Percentiles rank a stretch among this genome's conserved stretches.
Conservation (phyloP, 2,113 vertebrate species). For the Holacanthus passer region DNA sequence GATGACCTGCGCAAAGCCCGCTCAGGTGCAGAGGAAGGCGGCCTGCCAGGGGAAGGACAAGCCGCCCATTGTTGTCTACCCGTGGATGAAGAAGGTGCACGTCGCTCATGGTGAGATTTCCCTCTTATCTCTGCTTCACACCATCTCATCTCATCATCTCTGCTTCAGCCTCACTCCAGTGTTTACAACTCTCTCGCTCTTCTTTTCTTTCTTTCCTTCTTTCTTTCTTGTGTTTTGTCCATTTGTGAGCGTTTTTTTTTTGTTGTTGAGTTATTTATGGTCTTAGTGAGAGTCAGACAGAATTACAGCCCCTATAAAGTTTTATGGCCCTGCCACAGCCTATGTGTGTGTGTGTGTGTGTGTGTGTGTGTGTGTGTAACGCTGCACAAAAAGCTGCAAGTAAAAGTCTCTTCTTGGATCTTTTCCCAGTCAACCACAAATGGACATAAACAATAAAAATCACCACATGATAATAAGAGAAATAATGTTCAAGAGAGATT, state of each 20-base stretch:
- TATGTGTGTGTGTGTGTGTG: slow-evolving; percentile 22
- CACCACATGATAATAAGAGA: background rate
- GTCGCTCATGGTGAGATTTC: slow-evolving; percentile 71
- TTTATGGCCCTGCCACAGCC: slow-evolving; percentile 74
- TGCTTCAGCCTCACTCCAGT: background rate
- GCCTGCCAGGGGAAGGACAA: slow-evolving; percentile 72
- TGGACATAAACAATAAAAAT: background rate
- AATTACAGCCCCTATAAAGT: slow-evolving; percentile 82
- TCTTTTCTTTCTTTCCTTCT: background rate
- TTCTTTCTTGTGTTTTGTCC: slow-evolving; percentile 53
- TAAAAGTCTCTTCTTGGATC: slow-evolving; percentile 43
- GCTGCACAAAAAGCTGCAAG: slow-evolving; percentile 39
- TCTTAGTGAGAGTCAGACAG: slow-evolving; percentile 71
- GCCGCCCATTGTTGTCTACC: slow-evolving; percentile 80
- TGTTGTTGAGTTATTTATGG: slow-evolving; percentile 79
- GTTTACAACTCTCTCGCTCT: background rate
- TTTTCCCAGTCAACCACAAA: slow-evolving; percentile 22
- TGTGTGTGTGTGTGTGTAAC: slow-evolving; percentile 5
- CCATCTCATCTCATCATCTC: slow-evolving; percentile 8
- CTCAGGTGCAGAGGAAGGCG: slow-evolving; percentile 79
- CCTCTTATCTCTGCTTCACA: background rate
- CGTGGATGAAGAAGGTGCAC: slow-evolving; percentile 84
- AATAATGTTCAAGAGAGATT: background rate
- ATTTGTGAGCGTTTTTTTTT: slow-evolving; percentile 67
- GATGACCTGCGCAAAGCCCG: slow-evolving; percentile 73